These are phyloP conservation scores for Nicator chloris DNA, from an alignment of 2,113 vertebrate species.

Conservation along the genomic window DNA sequence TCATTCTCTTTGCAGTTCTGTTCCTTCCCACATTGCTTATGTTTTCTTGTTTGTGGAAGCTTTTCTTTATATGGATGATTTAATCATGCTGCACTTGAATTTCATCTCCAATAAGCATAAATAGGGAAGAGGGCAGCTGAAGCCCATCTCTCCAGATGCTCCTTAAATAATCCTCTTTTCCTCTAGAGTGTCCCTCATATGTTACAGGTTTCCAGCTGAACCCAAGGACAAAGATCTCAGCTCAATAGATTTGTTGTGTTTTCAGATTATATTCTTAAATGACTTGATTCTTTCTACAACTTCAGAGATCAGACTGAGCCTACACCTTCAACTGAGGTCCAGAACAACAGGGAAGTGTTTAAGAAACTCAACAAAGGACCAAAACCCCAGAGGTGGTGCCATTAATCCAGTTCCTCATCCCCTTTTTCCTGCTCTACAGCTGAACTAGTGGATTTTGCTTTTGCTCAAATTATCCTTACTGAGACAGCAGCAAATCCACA, in stretches of 20 bases:
- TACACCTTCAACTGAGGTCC: neutral
- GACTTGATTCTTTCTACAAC: neutral
- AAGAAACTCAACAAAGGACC: neutral
- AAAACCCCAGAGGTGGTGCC: neutral
- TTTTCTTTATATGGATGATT: slow-evolving; percentile 38
- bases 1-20: slow-evolving; percentile 60
- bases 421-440: neutral
- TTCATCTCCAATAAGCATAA: neutral
- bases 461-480: neutral
- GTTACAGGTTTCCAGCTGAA: neutral
- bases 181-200: neutral
- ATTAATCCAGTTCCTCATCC: neutral
- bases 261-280: neutral
- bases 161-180: neutral
- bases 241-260: neutral
- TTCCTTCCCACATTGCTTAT: slow-evolving; percentile 67
- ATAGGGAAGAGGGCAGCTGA: slow-evolving; percentile 12
- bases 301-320: neutral
- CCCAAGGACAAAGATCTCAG: neutral
- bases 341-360: neutral
- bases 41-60: slow-evolving; percentile 63
- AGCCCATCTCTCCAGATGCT: neutral
- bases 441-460: neutral
- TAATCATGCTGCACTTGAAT: slow-evolving; percentile 24
- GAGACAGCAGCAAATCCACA: neutral